Conservation (phyloP, 2,797 vertebrate species). For the Neomorphus geoffroyi region DNA sequence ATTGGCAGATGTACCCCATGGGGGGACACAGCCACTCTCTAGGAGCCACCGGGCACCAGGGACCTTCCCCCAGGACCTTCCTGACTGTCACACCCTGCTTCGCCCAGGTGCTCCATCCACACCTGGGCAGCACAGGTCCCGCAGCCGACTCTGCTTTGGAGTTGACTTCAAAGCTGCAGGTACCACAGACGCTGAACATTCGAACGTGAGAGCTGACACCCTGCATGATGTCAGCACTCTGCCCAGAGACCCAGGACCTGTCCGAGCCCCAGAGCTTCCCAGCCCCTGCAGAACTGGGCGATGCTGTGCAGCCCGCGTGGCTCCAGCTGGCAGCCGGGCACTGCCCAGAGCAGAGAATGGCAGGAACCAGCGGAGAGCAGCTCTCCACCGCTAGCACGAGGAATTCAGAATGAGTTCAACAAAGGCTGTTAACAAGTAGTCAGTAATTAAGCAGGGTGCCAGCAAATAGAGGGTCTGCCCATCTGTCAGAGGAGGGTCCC, state of each 20-base stretch:
- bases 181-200: not conserved
- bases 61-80: not conserved
- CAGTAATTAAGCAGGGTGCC: not conserved
- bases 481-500: no score
- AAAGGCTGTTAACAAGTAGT: conserved; percentile 25
- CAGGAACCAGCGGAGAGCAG: not conserved
- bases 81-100: fast-evolving
- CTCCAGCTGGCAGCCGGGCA: fast-evolving
- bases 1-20: not conserved
- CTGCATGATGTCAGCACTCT: not conserved
- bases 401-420: not conserved
- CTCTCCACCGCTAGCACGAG: not conserved
- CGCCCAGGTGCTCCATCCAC: not conserved
- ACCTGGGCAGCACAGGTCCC: fast-evolving
- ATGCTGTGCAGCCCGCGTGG: not conserved
- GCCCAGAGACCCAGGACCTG: not conserved
- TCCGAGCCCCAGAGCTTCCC: not conserved
- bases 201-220: fast-evolving
- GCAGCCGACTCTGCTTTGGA: not conserved
- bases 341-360: not conserved
- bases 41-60: not conserved
- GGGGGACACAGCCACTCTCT: not conserved
- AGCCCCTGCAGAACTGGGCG: not conserved
- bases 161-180: not conserved
- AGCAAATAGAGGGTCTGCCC: not conserved